These are phyloP conservation scores for Tyto alba DNA, from an alignment of 2,113 vertebrate genomes.

Conservation along the genomic window DNA sequence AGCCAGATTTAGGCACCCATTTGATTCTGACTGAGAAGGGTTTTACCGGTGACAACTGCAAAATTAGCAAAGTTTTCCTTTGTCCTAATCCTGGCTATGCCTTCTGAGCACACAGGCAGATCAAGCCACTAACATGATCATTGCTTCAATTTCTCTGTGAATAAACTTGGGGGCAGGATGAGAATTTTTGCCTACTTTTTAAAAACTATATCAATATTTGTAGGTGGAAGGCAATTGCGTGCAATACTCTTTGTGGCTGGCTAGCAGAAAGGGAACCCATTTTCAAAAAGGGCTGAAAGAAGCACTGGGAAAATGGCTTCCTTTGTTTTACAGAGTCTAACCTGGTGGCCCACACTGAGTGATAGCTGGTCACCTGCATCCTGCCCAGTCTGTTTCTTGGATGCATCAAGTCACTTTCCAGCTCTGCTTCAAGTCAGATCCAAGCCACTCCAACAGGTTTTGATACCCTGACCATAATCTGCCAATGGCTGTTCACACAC, in stretches of 20 bases:
- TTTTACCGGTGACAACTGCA: neutral
- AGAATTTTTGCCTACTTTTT: neutral
- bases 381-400: neutral
- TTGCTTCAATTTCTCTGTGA: neutral
- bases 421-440: neutral
- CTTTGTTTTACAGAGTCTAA: neutral
- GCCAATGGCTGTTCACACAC: neutral
- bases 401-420: neutral
- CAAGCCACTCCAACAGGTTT: neutral
- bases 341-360: neutral
- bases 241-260: neutral
- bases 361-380: neutral
- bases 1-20: neutral
- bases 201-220: neutral
- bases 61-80: neutral
- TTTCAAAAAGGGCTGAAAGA: neutral
- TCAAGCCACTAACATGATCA: neutral
- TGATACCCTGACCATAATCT: neutral
- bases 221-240: neutral
- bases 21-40: neutral
- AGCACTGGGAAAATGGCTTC: neutral
- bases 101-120: neutral
- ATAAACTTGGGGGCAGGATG: neutral
- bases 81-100: neutral
- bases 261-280: neutral